These are phyloP conservation scores for Calypte anna DNA, from an alignment of 2,113 vertebrate genomes.

Conservation along the genomic window DNA sequence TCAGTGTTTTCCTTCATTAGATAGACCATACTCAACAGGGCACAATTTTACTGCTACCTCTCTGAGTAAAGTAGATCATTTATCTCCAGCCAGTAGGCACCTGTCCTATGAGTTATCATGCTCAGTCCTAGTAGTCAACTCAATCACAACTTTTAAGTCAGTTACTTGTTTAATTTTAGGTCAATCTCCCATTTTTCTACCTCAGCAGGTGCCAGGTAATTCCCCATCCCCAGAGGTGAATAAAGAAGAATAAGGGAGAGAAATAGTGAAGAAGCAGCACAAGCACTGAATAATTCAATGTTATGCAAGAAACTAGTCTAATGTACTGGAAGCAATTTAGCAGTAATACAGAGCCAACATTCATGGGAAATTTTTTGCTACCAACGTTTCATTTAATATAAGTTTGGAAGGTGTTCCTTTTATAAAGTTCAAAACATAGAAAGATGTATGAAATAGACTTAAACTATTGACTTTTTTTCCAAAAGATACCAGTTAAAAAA, in stretches of 20 bases:
- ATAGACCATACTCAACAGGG: neutral
- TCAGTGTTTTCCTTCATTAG: neutral
- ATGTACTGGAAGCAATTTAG: constrained; percentile 5
- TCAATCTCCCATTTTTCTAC: neutral
- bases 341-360: neutral
- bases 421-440: constrained; percentile 46
- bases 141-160: neutral
- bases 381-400: constrained; percentile 9
- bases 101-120: neutral
- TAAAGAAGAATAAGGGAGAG: neutral
- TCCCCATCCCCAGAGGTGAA: neutral
- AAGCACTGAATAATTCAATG: neutral
- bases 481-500: constrained; percentile 56
- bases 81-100: neutral
- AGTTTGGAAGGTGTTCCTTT: constrained; percentile 46
- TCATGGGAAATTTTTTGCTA: neutral
- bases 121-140: neutral
- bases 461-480: constrained; percentile 15
- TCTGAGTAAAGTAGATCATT: neutral
- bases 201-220: neutral
- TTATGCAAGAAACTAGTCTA: constrained; percentile 11
- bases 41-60: neutral
- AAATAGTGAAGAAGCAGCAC: neutral
- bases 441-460: constrained; percentile 21
- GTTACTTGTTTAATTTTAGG: neutral